phyloP scores from a whole-genome alignment of 2,113 vertebrate genomes.

The Zapornia atra region DNA sequence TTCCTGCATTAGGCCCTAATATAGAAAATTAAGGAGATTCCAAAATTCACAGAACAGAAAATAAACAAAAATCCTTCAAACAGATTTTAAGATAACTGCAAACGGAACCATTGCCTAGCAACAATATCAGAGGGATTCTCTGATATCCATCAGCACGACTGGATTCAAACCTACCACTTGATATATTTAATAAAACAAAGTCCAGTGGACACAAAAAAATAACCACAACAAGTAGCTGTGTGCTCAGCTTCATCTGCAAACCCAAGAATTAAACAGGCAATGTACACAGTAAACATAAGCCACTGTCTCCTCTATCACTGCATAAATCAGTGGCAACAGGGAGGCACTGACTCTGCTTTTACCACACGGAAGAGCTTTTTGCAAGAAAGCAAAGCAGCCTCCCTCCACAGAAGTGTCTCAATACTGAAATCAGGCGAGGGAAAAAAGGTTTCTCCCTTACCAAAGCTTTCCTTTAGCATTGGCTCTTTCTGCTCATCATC shows the following conservation, averaged over 20 bases:
- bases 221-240: background rate
- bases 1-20: background rate
- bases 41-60: background rate
- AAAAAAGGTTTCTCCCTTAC: slow-evolving; percentile 21
- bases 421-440: background rate
- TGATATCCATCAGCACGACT: background rate
- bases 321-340: background rate
- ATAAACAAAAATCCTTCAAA: background rate
- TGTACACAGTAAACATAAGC: background rate
- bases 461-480: slow-evolving; percentile 96
- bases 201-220: background rate
- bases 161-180: background rate
- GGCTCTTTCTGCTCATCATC: slow-evolving; percentile 92
- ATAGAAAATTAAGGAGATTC: background rate
- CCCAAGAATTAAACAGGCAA: background rate
- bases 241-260: background rate
- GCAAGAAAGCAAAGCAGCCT: background rate
- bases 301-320: background rate
- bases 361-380: background rate
- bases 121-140: background rate
- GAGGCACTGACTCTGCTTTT: background rate
- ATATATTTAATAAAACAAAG: background rate
- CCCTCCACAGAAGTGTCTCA: background rate
- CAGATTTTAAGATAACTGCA: background rate
- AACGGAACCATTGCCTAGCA: background rate